Evolutionary conservation across 1,140 invertebrate genomes (phyloP).

Genomic region (Lepidotrigona ventralis): DNA sequence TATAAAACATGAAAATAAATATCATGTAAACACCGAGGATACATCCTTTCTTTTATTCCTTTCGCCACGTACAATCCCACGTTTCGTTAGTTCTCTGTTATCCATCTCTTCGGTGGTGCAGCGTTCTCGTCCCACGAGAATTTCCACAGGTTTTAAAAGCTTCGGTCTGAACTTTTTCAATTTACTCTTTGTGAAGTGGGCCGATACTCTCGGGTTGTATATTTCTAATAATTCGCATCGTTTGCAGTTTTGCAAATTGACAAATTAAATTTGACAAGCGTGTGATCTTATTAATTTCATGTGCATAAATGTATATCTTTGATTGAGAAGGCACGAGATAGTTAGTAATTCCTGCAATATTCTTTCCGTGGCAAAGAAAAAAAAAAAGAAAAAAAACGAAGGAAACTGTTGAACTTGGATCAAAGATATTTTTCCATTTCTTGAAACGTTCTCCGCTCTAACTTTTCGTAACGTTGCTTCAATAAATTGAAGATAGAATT

Average conservation of each 20-base stretch:
- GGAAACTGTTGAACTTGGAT: background rate
- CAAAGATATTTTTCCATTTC: background rate
- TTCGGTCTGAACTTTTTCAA: background rate
- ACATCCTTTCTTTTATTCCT: background rate
- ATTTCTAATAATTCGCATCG: background rate
- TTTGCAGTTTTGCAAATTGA: background rate
- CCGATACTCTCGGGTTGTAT: background rate
- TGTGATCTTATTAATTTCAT: too few species aligned
- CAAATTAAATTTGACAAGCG: background rate
- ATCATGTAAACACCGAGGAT: constrained; percentile 67
- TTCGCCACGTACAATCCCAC: background rate
- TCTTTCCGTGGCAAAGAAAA: background rate
- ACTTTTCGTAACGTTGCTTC: too few species aligned
- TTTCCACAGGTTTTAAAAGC: too few species aligned
- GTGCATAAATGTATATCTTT: too few species aligned
- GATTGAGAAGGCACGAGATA: too few species aligned
- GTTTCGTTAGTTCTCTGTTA: background rate
- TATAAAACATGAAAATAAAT: constrained; percentile 69
- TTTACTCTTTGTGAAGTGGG: background rate
- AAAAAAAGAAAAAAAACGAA: background rate
- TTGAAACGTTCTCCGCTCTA: too few species aligned
- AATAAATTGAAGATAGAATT: too few species aligned
- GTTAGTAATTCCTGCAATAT: background rate
- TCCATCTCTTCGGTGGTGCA: background rate
- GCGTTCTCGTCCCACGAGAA: background rate